Percentiles rank a stretch among this genome's conserved stretches.
phyloP scores from a whole-genome alignment of 2,888 invertebrate genomes.

The Nomada hirtipes region DNA sequence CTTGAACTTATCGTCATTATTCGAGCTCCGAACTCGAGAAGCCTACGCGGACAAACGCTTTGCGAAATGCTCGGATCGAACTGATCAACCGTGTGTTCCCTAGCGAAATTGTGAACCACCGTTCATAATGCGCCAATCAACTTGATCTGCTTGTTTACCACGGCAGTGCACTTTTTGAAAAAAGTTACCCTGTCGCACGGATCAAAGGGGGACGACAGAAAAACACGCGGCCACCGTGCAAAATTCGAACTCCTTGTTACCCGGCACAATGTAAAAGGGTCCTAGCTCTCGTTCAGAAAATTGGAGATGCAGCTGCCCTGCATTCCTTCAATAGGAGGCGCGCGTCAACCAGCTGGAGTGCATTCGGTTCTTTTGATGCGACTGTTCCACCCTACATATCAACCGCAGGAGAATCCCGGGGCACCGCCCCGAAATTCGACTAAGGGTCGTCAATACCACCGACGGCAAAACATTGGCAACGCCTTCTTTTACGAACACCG shows the following conservation, averaged over 20 bases:
- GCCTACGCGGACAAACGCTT: no score
- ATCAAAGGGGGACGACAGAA: constrained; percentile 7
- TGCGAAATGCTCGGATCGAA: background rate
- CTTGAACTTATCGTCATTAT: no score
- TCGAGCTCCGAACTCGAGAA: no score
- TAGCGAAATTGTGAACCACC: background rate
- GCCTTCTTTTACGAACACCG: constrained; percentile 46
- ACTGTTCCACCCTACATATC: constrained; percentile 41
- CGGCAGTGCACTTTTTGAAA: background rate
- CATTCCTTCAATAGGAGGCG: constrained; percentile 37
- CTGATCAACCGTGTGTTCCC: background rate
- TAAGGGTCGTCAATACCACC: constrained; percentile 54
- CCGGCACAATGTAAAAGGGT: constrained; percentile 21
- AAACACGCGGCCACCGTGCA: constrained; percentile 13
- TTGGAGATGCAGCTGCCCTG: constrained; percentile 51
- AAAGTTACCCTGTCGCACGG: constrained; percentile 5
- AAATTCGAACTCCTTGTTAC: constrained; percentile 14
- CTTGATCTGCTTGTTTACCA: background rate
- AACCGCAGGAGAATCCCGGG: constrained; percentile 29
- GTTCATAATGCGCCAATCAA: constrained; percentile 4
- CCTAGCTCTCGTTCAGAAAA: constrained; percentile 17
- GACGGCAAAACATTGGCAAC: constrained; percentile 59
- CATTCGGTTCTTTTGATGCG: constrained; percentile 62
- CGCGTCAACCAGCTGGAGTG: constrained; percentile 48
- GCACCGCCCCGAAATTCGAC: constrained; percentile 44